Evolutionary conservation across 2,888 invertebrate genomes (phyloP), one percentile per base, ranked within the genome.

Genomic region (Dasypolia templi): DNA sequence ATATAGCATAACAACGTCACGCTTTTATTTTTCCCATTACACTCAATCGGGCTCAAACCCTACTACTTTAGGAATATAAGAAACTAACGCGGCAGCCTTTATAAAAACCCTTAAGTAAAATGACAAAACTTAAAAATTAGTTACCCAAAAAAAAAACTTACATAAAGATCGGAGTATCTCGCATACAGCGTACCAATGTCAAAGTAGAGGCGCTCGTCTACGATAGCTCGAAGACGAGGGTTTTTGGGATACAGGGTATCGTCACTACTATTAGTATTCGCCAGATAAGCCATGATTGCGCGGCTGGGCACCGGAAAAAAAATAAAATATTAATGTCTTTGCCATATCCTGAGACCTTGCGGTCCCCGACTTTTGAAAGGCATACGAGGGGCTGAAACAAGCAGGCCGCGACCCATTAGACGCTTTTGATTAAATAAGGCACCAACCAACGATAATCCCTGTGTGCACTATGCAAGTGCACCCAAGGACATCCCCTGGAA

Each of bases 241-340:
- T 97, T 97, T 83, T 96, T 97, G 0, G 98, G 97, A 86, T 97
- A 97, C 49, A 97, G 88, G 0, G 96, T 93, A 86, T 97, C 97
- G 75, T 97, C 96, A 76, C 97, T 97, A 3, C 96, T 97, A 79
- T 98, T 98, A 64, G 97, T 96, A 79, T 97, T 97, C 14, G 95
- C 97, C 80, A 98, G 90, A 89, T 98, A 98, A 9, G 96, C 92
- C 94, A 97, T 94, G 64, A 98, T 97, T 0, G 97, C 97, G 32
- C 97, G 97, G 85, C 98, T 98, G 93, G 39, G n/a, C n/a, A n/a
- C n/a, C n/a, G n/a, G n/a, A n/a, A n/a, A n/a, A n/a, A n/a, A n/a
- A n/a, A n/a, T n/a, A n/a, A n/a, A n/a, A n/a, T n/a, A n/a, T n/a
- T n/a, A n/a, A 0, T 14, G 7, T 11, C 5, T 55, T 7, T 3